Evolutionary conservation across 2,113 vertebrate species (phyloP).

Genomic region (Butorides virescens): DNA sequence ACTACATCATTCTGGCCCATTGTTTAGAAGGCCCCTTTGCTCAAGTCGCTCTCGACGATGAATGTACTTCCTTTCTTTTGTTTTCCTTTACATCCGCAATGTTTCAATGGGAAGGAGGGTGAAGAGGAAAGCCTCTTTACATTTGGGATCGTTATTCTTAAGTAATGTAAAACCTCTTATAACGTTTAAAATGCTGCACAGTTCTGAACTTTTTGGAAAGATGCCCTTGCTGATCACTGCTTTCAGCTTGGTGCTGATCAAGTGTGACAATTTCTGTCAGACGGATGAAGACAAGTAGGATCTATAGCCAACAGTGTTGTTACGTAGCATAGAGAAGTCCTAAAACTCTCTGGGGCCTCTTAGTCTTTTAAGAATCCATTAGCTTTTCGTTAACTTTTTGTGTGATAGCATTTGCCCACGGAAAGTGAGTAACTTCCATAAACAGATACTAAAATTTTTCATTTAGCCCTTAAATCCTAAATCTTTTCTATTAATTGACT

Average conservation of each 20-base stretch:
- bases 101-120: conserved; percentile 57
- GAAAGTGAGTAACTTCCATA: not conserved
- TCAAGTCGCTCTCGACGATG: conserved; percentile 52
- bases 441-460: not conserved
- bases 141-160: not conserved
- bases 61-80: conserved; percentile 77
- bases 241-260: not conserved
- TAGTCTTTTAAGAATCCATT: not conserved
- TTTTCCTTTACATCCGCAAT: conserved; percentile 68
- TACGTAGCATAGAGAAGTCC: accelerated
- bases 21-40: conserved; percentile 63
- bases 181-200: not conserved
- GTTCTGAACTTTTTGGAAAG: not conserved
- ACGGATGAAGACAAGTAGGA: too few species aligned
- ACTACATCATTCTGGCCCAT: conserved; percentile 58
- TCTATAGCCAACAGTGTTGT: not conserved
- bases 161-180: accelerated
- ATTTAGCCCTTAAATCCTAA: not conserved
- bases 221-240: not conserved
- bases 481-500: not conserved
- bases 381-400: not conserved
- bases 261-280: not conserved
- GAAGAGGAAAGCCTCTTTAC: conserved; percentile 2
- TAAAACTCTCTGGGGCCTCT: not conserved
- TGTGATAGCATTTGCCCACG: not conserved